Base-by-base conservation (phyloP, 1,140 invertebrate genomes). In the Drosophila athabasca region DNA sequence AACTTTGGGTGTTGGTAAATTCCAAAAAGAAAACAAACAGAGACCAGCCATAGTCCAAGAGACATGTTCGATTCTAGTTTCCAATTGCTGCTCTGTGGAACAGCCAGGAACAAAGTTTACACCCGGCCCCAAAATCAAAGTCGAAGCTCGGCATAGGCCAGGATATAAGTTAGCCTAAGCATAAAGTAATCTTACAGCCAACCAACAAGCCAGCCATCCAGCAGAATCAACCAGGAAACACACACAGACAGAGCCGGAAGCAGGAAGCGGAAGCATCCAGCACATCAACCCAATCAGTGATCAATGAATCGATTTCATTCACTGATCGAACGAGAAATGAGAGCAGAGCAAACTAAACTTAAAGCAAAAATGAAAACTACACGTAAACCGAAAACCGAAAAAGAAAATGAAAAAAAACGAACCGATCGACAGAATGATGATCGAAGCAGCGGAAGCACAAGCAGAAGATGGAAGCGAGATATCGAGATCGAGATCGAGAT, bases 101-200 rank as follows among this genome's bases (percentile, higher is more conserved):
- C 22, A 19, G 72, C 61, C 60, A 71, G 67, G 78, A 82, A 82
- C 83, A 87, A 19, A 19, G 82, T 87, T 87, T 88, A 82, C 82
- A 85, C 44, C 48, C 41, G 70, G 35, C 19, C 0, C 19, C 26
- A 60, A 60, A 54, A 11, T 3, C 31, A 58, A 13, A 13, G 35
- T 39, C 35, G 13, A 5, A 39, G 35, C 35, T 13, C 35, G 35
- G 9, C n/a, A 22, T 9, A 61, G 68, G 77, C 64, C 73, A 62
- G 78, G 29, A 59, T 29, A 55, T 76, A 70, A 71, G 73, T 44
- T 66, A 78, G 62, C 70, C 67, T 69, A 80, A 80, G 46, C 62
- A 84, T 8, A 43, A 22, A 64, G 48, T 61, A 84, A 49, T 64
- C 51, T 49, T 41, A 45, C 59, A 24, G 44, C 46, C 46, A 61